Evolutionary conservation across 1,140 invertebrate genomes (phyloP).

Genomic region (Panagrolaimus sp.): DNA sequence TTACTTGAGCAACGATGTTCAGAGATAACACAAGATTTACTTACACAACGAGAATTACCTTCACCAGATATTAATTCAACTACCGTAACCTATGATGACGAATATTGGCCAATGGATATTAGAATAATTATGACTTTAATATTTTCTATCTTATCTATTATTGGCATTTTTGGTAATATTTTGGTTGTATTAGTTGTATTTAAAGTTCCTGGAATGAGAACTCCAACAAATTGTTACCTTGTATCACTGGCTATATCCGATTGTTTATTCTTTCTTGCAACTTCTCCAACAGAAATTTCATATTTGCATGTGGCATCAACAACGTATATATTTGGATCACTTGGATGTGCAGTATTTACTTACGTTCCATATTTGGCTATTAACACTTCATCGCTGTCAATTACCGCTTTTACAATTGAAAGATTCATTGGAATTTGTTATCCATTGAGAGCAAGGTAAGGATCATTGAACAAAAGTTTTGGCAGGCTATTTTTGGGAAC

Average conservation of each 20-base stretch:
- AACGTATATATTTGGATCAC: slow-evolving; percentile 65
- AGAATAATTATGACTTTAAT: slow-evolving; percentile 64
- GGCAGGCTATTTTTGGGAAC: too few relatives aligned
- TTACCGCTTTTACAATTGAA: slow-evolving; percentile 68
- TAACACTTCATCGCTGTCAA: slow-evolving; percentile 67
- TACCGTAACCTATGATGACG: slow-evolving; percentile 18
- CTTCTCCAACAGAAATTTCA: slow-evolving; percentile 65
- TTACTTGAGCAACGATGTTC: too few relatives aligned
- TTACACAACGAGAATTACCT: not conserved
- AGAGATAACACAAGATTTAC: not conserved
- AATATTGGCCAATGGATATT: slow-evolving; percentile 30
- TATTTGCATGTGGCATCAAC: slow-evolving; percentile 64
- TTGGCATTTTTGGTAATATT: slow-evolving; percentile 64
- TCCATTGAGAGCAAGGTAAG: slow-evolving; percentile 62
- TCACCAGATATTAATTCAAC: not conserved
- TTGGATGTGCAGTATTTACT: slow-evolving; percentile 65
- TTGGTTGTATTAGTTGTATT: slow-evolving; percentile 59
- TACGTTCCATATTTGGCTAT: slow-evolving; percentile 68
- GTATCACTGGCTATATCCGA: slow-evolving; percentile 66
- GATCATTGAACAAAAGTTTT: too few relatives aligned
- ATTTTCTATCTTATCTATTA: slow-evolving; percentile 63
- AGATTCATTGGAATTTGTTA: slow-evolving; percentile 66
- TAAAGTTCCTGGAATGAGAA: slow-evolving; percentile 57
- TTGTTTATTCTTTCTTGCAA: slow-evolving; percentile 63
- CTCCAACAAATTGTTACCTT: slow-evolving; percentile 67